Evolutionary conservation across 2,113 vertebrate species (phyloP), one percentile per base, ranked within the genome.

Genomic region (Tachysurus vachellii): DNA sequence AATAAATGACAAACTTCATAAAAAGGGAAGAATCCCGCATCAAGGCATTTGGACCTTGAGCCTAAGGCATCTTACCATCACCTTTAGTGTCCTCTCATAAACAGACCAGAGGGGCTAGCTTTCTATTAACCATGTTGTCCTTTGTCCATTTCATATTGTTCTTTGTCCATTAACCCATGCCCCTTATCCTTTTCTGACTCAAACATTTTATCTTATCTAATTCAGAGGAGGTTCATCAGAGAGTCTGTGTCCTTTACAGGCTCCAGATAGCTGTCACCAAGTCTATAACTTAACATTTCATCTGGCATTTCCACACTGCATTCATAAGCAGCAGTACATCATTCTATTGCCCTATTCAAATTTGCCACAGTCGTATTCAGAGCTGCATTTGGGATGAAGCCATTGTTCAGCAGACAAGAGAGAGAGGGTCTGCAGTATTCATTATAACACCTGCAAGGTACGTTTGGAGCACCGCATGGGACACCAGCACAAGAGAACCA

Each of bases 281-380:
- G 61, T 79, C 81, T 77, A 83, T 77, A 84, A 83, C 71, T 83
- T 84, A 87, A 77, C 71, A 87, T 84, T 84, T 84, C 61, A 83
- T 66, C 62, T 79, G 86, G 81, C 86, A 83, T 87, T 87, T 87
- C 81, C 73, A 83, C 73, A 56, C 57, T 85, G 82, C 80, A 85
- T 90, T 88, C 83, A 77, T 44, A 73, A 88, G 85, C 87, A 82
- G 82, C 75, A 61, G 85, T 82, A 84, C 80, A 86, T 88, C 87
- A 87, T 88, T 85, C 79, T 79, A 80, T 71, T 81, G 86, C 87
- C 85, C 89, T 88, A 88, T 90, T 86, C 66, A 71, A 83, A 64
- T 83, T 54, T 86, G 31, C 80, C 88, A 77, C 50, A 82, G 71
- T 59, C 57, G n/a, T 73, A 76, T 80, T 66, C 86, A 66, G 71